Percentiles rank a stretch among this genome's conserved stretches.
Evolutionary conservation across 2,888 invertebrate genomes (phyloP).

Genomic region (Euplexia lucipara): DNA sequence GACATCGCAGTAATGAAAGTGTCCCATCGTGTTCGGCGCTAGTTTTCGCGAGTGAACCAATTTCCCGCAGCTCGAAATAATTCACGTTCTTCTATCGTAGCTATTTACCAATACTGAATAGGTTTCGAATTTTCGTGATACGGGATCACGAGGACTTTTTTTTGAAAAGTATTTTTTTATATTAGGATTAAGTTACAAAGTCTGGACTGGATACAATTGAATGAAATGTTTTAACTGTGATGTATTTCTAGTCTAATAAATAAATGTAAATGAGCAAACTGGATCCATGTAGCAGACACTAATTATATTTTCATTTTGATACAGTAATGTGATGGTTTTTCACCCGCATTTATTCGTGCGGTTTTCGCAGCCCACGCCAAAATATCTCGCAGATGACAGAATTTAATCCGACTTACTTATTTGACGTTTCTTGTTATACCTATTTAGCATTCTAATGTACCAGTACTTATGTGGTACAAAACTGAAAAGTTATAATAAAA

Average conservation of each 20-base stretch:
- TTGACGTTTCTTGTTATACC: no score
- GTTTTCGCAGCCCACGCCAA: no score
- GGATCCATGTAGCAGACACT: no score
- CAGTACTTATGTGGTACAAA: no score
- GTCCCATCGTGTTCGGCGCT: conserved; percentile 78
- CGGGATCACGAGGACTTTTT: conserved; percentile 20
- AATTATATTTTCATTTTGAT: conserved; percentile 17
- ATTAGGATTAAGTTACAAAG: conserved; percentile 15
- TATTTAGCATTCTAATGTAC: no score
- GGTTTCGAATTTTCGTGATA: conserved; percentile 37
- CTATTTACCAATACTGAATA: conserved; percentile 55
- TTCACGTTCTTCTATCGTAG: conserved; percentile 57
- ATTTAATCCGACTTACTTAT: no score
- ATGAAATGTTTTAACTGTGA: conserved; percentile 12
- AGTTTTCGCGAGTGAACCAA: conserved; percentile 82
- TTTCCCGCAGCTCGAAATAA: conserved; percentile 75
- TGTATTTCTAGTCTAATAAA: conserved; percentile 2
- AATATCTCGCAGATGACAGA: no score
- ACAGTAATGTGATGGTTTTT: not conserved
- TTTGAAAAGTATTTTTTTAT: conserved; percentile 8
- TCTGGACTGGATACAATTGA: conserved; percentile 12
- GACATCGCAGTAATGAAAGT: conserved; percentile 87
- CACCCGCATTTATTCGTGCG: no score
- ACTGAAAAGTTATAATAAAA: no score
- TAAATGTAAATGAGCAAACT: no score